Percentiles rank a stretch among this genome's conserved stretches.
Conservation (phyloP, 2,888 invertebrate genomes). For the Eupelmus urozonus region DNA sequence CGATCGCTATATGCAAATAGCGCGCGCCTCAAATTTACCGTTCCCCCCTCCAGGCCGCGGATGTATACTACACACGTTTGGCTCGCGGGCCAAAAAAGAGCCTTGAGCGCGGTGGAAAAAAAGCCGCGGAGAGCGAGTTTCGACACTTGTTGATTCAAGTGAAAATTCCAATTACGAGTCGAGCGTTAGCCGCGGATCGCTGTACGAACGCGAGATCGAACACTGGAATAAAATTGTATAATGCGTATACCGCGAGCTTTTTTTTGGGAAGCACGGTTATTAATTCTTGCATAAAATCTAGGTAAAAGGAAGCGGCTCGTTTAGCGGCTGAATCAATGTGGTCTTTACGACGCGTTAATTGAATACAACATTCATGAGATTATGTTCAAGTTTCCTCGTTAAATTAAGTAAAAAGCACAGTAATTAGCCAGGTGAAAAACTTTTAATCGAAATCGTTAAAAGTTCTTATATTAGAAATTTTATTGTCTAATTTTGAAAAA, state of each 20-base stretch:
- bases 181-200: too few species aligned
- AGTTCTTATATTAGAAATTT: too few species aligned
- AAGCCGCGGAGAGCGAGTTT: background rate
- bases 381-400: too few species aligned
- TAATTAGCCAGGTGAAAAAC: too few species aligned
- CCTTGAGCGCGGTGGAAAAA: background rate
- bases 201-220: too few species aligned
- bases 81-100: constrained; percentile 12
- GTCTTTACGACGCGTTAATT: background rate
- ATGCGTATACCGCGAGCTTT: too few species aligned
- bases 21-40: constrained; percentile 18
- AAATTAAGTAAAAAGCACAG: too few species aligned
- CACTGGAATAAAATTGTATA: too few species aligned
- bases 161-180: constrained; percentile 29
- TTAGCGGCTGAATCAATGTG: background rate
- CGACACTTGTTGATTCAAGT: constrained; percentile 48
- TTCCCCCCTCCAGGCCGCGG: background rate
- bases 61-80: background rate
- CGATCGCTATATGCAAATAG: constrained; percentile 25
- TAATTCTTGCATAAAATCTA: background rate
- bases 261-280: background rate
- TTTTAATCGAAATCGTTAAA: too few species aligned
- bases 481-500: too few species aligned
- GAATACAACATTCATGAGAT: background rate
- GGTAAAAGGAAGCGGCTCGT: background rate